Evolutionary conservation across 1,140 invertebrate genomes (phyloP).

Genomic region (Hyles vespertilio): DNA sequence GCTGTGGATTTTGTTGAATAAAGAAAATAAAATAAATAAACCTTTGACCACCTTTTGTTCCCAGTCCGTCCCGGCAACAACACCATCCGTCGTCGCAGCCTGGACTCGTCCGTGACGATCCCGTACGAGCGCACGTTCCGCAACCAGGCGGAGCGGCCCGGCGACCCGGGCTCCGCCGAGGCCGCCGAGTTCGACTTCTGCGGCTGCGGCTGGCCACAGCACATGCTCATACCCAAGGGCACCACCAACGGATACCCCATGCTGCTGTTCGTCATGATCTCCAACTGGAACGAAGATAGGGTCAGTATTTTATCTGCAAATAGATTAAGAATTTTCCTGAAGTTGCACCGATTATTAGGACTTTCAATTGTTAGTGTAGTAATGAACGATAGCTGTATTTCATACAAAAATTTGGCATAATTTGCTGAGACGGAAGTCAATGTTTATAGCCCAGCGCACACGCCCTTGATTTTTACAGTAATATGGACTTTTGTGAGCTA

Average conservation of each 20-base stretch:
- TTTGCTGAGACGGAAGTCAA: too few species aligned
- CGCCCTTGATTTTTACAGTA: too few species aligned
- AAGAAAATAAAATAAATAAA: too few species aligned
- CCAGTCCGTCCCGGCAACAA: slow-evolving; percentile 80
- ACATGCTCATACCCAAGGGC: slow-evolving; percentile 88
- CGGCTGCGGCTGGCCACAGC: slow-evolving; percentile 92
- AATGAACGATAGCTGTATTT: too few species aligned
- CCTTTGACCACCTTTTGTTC: background rate
- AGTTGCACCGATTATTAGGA: too few species aligned
- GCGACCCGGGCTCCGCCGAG: slow-evolving; percentile 62
- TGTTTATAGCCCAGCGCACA: too few species aligned
- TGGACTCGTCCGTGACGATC: slow-evolving; percentile 83
- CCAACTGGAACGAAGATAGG: slow-evolving; percentile 83
- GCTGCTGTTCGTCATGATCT: slow-evolving; percentile 88
- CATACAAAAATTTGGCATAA: too few species aligned
- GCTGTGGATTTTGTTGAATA: too few species aligned
- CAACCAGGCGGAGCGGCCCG: slow-evolving; percentile 76
- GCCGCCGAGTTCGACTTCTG: slow-evolving; percentile 85
- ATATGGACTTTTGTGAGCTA: too few species aligned
- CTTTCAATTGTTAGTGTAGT: too few species aligned
- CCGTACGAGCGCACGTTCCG: slow-evolving; percentile 84
- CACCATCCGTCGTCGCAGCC: slow-evolving; percentile 78
- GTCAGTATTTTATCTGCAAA: slow-evolving; percentile 60
- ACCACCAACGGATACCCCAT: slow-evolving; percentile 80
- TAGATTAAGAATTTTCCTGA: too few species aligned